Conservation (phyloP, 2,113 vertebrate species). For the Phylloscopus trochilus region DNA sequence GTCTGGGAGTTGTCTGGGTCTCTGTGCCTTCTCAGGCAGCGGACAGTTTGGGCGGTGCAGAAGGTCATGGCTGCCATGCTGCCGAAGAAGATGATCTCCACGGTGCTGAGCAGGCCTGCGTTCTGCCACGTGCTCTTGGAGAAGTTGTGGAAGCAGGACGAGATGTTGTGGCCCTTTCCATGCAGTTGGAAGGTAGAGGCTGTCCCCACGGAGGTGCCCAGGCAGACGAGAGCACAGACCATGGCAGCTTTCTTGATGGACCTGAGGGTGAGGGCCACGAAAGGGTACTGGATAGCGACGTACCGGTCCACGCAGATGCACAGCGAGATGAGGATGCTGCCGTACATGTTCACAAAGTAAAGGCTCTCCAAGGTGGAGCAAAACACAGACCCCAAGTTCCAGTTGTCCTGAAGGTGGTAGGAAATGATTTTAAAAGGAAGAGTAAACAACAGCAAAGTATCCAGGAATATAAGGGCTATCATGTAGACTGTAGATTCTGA, state of each 20-base stretch:
- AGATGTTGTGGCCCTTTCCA: neutral
- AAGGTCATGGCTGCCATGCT: slow-evolving; percentile 56
- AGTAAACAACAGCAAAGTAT: slow-evolving; percentile 72
- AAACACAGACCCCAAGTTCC: slow-evolving; percentile 60
- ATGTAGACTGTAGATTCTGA: slow-evolving; percentile 71
- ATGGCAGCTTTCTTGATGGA: slow-evolving; percentile 63
- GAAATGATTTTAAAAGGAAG: slow-evolving; percentile 77
- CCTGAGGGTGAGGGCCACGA: slow-evolving; percentile 20
- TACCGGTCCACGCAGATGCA: slow-evolving; percentile 73
- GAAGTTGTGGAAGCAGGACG: slow-evolving; percentile 68
- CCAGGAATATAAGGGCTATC: slow-evolving; percentile 68
- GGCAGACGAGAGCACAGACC: slow-evolving; percentile 60
- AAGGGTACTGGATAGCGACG: slow-evolving; percentile 59
- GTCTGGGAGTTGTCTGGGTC: neutral
- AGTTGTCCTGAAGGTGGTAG: neutral
- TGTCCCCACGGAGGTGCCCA: slow-evolving; percentile 14
- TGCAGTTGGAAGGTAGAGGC: slow-evolving; percentile 42
- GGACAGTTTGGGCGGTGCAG: slow-evolving; percentile 56
- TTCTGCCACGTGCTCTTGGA: slow-evolving; percentile 60
- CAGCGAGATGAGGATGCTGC: slow-evolving; percentile 73
- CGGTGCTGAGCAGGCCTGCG: neutral
- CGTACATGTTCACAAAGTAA: slow-evolving; percentile 76
- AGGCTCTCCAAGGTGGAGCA: slow-evolving; percentile 75
- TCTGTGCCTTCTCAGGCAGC: slow-evolving; percentile 25
- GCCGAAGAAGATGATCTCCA: slow-evolving; percentile 49